Conservation (phyloP, 2,888 invertebrate genomes). For the Germaria angustata region DNA sequence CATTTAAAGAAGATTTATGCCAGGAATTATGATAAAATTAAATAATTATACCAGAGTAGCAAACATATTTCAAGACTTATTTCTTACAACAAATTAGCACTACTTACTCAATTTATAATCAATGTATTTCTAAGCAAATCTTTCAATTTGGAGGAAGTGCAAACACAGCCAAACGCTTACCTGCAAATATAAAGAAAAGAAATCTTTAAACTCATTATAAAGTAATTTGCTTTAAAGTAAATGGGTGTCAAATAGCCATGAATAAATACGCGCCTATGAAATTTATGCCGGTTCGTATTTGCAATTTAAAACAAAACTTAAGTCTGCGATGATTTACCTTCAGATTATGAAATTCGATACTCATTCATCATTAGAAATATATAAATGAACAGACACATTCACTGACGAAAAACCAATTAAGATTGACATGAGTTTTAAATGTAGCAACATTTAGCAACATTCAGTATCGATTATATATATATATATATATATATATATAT, state of each 20-base stretch:
- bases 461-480: no score
- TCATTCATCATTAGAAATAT: background rate
- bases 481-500: no score
- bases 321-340: constrained; percentile 28
- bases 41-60: no score
- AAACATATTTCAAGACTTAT: no score
- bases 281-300: background rate
- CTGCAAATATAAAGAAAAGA: constrained; percentile 21
- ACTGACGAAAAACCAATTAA: constrained; percentile 61
- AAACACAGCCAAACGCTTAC: constrained; percentile 12
- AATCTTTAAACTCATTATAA: constrained; percentile 3
- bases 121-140: background rate
- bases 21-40: no score
- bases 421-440: constrained; percentile 52
- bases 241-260: background rate
- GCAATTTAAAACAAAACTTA: background rate
- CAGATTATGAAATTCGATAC: constrained; percentile 49
- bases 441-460: background rate
- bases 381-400: no score
- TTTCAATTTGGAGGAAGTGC: background rate
- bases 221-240: background rate
- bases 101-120: background rate
- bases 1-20: no score
- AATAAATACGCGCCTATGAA: background rate
- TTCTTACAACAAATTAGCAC: no score